These are phyloP conservation scores for Brachionus paranguensis DNA, from an alignment of 1,140 invertebrate species.

Conservation along the genomic window DNA sequence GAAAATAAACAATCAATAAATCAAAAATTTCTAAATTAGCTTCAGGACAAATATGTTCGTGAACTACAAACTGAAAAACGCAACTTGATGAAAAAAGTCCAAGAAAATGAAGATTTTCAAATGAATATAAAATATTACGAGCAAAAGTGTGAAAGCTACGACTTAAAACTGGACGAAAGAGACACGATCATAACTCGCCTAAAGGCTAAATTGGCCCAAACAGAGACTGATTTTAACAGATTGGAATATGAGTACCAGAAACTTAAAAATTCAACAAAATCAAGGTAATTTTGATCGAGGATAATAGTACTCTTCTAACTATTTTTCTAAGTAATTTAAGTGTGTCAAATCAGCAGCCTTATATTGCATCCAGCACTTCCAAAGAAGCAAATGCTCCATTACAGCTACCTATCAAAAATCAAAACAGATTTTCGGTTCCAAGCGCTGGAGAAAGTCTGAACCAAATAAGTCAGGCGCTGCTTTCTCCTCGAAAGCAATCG, in stretches of 20 bases:
- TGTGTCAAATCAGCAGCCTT: neutral
- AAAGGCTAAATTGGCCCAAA: neutral
- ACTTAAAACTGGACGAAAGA: conserved; percentile 26
- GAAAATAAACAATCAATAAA: neutral
- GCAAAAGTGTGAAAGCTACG: conserved; percentile 34
- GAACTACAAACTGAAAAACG: conserved; percentile 24
- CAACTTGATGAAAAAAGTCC: neutral
- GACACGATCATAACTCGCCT: conserved; percentile 1
- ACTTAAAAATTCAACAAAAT: neutral
- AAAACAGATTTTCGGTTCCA: neutral
- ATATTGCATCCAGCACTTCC: neutral
- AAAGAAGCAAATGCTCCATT: neutral
- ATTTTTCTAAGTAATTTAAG: neutral
- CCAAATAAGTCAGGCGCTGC: neutral
- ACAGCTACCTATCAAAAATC: neutral
- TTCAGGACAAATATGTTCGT: conserved; percentile 25
- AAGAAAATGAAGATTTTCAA: conserved; percentile 32
- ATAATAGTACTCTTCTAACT: too few species aligned
- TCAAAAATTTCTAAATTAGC: neutral
- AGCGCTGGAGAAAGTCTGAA: neutral
- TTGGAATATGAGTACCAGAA: conserved; percentile 13
- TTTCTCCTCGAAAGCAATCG: conserved; percentile 1
- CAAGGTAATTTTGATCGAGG: neutral
- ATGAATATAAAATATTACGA: conserved; percentile 34
- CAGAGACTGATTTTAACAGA: conserved; percentile 4